Conservation (phyloP, 2,113 vertebrate genomes). For the Oceanodroma tethys region DNA sequence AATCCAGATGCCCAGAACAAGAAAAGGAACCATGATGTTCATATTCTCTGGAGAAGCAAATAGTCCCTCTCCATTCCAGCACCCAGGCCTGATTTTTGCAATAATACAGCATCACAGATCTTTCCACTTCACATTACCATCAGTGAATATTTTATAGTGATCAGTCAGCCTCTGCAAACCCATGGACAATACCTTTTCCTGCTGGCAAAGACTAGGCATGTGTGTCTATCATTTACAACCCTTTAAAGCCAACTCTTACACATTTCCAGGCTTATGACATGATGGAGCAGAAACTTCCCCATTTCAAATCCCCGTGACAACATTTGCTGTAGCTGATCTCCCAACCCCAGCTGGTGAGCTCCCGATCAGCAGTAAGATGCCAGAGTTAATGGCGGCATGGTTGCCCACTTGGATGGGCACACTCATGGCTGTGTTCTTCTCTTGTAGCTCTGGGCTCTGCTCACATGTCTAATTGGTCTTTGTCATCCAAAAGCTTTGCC, state of each 20-base stretch:
- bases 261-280: neutral
- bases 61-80: neutral
- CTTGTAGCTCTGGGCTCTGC: neutral
- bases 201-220: neutral
- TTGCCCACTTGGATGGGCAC: neutral
- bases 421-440: neutral
- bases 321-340: neutral
- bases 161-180: neutral
- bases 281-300: neutral
- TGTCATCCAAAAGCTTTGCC: neutral
- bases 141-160: neutral
- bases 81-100: neutral
- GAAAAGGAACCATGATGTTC: neutral
- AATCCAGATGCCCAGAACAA: neutral
- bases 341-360: neutral
- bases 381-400: neutral
- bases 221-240: neutral
- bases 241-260: neutral
- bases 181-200: neutral
- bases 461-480: neutral
- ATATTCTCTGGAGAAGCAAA: neutral
- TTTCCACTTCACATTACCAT: neutral
- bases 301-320: neutral
- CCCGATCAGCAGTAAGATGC: neutral
- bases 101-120: neutral